phyloP scores from a whole-genome alignment of 2,113 vertebrate genomes.

The Saguinus midas region DNA sequence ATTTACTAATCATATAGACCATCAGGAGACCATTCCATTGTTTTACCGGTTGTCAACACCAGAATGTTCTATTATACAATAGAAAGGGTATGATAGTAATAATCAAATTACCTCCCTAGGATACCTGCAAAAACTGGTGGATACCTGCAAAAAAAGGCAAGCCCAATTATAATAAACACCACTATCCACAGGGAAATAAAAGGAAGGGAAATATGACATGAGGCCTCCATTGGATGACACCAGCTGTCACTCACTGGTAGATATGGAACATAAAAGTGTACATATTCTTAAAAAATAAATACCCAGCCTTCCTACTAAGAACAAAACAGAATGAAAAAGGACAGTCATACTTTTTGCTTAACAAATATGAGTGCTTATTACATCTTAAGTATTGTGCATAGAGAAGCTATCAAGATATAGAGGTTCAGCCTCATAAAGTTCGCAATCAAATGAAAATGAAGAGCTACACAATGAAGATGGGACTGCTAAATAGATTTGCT shows the following conservation, averaged over 20 bases:
- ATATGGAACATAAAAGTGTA: neutral
- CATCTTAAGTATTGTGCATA: neutral
- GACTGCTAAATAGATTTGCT: neutral
- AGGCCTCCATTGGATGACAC: neutral
- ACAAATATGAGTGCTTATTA: neutral
- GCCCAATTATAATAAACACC: conserved; percentile 26
- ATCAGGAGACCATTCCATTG: conserved; percentile 37
- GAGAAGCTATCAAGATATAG: neutral
- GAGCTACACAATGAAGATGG: neutral
- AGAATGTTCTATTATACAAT: neutral
- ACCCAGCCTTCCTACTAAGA: neutral
- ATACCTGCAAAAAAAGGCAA: conserved; percentile 51
- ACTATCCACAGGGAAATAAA: conserved; percentile 14
- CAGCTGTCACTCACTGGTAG: neutral
- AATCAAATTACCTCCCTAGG: conserved; percentile 44
- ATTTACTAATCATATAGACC: conserved; percentile 37
- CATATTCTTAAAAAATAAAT: neutral
- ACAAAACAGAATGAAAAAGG: conserved; percentile 1
- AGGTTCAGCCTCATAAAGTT: neutral
- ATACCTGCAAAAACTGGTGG: conserved; percentile 28
- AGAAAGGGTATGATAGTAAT: conserved; percentile 37
- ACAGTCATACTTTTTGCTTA: neutral
- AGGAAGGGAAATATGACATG: neutral
- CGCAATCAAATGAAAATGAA: conserved; percentile 1
- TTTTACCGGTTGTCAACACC: conserved; percentile 25